Percentiles rank a stretch among this genome's conserved stretches.
phyloP scores from a whole-genome alignment of 1,140 invertebrate genomes.

The Megalopta genalis region DNA sequence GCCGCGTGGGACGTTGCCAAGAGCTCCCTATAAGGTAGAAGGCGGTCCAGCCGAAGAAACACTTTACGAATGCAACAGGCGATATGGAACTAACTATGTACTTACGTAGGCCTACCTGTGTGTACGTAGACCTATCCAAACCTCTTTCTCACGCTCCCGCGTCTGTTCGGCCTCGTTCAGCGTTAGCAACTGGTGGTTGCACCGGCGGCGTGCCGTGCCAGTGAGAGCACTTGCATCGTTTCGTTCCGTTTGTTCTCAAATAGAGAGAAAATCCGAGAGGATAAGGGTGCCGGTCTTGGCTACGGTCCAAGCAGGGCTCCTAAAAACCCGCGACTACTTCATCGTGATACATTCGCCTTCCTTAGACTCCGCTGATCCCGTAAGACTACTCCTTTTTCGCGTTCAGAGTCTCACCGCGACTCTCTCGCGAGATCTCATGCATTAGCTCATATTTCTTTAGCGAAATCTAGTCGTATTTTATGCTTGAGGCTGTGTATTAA shows the following conservation, averaged over 20 bases:
- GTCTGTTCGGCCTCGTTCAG: constrained; percentile 55
- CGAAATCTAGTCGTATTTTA: too few species aligned
- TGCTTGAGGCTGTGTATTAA: too few species aligned
- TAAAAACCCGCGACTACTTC: constrained; percentile 48
- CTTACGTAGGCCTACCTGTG: constrained; percentile 76
- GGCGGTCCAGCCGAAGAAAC: constrained; percentile 67
- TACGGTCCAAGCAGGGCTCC: constrained; percentile 70
- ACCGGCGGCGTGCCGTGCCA: constrained; percentile 69
- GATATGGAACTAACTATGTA: constrained; percentile 75
- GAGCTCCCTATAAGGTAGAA: constrained; percentile 40
- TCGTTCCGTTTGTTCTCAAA: constrained; percentile 79
- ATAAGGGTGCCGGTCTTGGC: constrained; percentile 76
- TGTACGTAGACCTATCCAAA: constrained; percentile 49
- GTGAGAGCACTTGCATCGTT: constrained; percentile 76
- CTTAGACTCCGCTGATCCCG: background rate
- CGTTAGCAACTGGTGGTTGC: constrained; percentile 79
- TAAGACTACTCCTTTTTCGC: background rate
- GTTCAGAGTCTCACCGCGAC: background rate
- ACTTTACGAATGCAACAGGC: constrained; percentile 77
- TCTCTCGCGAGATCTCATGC: too few species aligned
- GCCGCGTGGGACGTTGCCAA: constrained; percentile 50
- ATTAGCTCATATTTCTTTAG: too few species aligned
- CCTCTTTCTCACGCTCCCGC: constrained; percentile 48
- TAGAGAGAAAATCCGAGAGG: constrained; percentile 78
- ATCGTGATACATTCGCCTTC: constrained; percentile 5